These are phyloP conservation scores for Ataeniobius toweri DNA, from an alignment of 2,797 vertebrate genomes.

Conservation along the genomic window DNA sequence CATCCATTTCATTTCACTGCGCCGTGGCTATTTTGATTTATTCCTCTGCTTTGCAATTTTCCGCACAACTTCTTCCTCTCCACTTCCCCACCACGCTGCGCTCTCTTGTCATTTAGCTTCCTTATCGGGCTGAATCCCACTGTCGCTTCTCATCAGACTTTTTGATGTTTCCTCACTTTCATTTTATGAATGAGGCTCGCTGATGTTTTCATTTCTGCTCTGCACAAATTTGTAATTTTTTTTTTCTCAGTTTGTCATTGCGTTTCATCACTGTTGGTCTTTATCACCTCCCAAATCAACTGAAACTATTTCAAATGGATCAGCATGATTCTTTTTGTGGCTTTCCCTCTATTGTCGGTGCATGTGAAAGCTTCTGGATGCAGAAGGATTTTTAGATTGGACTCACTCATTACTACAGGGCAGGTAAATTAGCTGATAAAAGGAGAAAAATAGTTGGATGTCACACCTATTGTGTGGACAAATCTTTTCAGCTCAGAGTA, in stretches of 20 bases:
- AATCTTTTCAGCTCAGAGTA: neutral
- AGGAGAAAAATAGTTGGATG: neutral
- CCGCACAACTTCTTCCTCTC: conserved; percentile 10
- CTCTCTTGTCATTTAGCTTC: conserved; percentile 44
- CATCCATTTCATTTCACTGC: conserved; percentile 36
- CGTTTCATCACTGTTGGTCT: conserved; percentile 38
- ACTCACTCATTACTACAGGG: conserved; percentile 19
- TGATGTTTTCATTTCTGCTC: conserved; percentile 55
- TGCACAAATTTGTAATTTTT: conserved; percentile 62
- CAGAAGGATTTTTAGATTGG: conserved; percentile 11
- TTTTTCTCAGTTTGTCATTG: conserved; percentile 53
- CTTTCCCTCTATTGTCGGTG: conserved; percentile 4
- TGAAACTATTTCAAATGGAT: conserved; percentile 55
- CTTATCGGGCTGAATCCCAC: conserved; percentile 35
- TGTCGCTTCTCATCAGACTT: conserved; percentile 52
- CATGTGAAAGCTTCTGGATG: conserved; percentile 40
- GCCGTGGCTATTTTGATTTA: conserved; percentile 46
- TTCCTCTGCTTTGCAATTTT: conserved; percentile 38
- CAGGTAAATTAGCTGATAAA: conserved; percentile 44
- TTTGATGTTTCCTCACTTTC: conserved; percentile 52
- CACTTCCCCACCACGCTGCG: conserved; percentile 30
- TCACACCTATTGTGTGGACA: conserved; percentile 6
- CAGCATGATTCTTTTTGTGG: conserved; percentile 17
- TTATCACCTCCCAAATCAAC: conserved; percentile 51
- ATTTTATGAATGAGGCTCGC: conserved; percentile 31